Evolutionary conservation across 2,113 vertebrate species (phyloP), one percentile per base, ranked within the genome.

Genomic region (Turdus rufiventris): DNA sequence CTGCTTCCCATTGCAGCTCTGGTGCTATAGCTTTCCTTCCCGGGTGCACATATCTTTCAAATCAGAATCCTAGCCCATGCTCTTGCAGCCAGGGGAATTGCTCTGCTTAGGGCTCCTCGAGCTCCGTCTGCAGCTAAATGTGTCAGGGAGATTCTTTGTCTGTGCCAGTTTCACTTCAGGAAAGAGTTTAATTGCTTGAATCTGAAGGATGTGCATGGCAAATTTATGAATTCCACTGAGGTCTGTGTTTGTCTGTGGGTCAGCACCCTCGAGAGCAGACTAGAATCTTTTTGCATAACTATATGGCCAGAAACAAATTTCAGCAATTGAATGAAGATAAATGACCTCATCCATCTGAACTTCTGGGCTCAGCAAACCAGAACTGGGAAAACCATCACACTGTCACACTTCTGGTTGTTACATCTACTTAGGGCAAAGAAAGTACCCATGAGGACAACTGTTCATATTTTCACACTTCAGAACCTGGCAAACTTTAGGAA

Each of bases 161-260:
- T 78, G 36, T 43, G 31, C 34, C 58, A 51, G 51, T 71, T 88
- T 96, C 81, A 91, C 71, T 62, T 94, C 51, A 77, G 78, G 40
- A 92, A 83, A 66, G 43, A 56, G 51, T 91, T 93, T 91, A 96
- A 95, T 85, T 85, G 66, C 81, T 85, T 83, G 71, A 88, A 43
- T 68, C 74, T 89, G 89, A 93, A 91, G 63, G 83, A 84, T 28
- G 42, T 83, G 54, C n/a, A 33, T 45, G 78, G 81, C 33, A 89
- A 94, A 91, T 68, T 43, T 47, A 40, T 65, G 63, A 62, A 38
- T 91, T 82, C 77, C 85, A 67, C 29, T 10, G 60, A 83, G 75
- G 47, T 88, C 67, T 91, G 31, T 80, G 72, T 71, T 95, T 80
- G 60, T 67, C 81, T 80, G 84, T 93, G 78, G 93, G 75, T 94